Base-by-base conservation (phyloP, 2,113 vertebrate genomes). In the Lophura nycthemera region DNA sequence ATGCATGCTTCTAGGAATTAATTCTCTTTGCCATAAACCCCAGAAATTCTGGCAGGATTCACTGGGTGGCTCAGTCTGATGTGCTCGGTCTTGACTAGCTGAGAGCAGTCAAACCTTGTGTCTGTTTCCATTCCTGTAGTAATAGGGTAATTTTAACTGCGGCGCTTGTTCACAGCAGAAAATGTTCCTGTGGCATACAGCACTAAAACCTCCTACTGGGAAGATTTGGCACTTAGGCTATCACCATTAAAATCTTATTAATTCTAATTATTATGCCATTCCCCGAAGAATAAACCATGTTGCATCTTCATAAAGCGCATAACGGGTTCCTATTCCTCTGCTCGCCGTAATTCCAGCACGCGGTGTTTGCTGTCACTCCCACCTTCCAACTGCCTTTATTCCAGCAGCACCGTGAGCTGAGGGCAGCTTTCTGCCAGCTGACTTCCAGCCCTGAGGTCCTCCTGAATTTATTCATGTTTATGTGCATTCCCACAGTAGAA, bases 181-280 rank as follows among this genome's bases (percentile, higher is more conserved):
- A 95, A 95, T 48, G 87, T 92, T 96, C 93, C 93, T 43, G 78
- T 87, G 90, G 95, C 83, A 94, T 42, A 66, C 84, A 75, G 75
- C 90, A 80, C 94, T 94, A 79, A 87, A 94, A 87, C 92, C 92
- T 93, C 89, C 94, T 36, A 59, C 84, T 85, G 89, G 70, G 91
- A 93, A 91, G 94, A 94, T 92, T 95, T 87, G 95, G 94, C 95
- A 96, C 92, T 95, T 91, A 86, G 89, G 89, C 82, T 90, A 94
- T 94, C 78, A 73, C 92, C 89, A 96, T 95, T 97, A 95, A 97
- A 96, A 94, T 94, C 90, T 91, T 89, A 93, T 95, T 96, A 95
- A 94, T 96, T 95, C 91, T 84, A 86, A 92, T 95, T 94, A 95
- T 95, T 95, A 88, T 89, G 86, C 87, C 93, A 88, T 94, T 95